phyloP scores from a whole-genome alignment of 2,797 vertebrate species.

The Atherinosoma microstoma region DNA sequence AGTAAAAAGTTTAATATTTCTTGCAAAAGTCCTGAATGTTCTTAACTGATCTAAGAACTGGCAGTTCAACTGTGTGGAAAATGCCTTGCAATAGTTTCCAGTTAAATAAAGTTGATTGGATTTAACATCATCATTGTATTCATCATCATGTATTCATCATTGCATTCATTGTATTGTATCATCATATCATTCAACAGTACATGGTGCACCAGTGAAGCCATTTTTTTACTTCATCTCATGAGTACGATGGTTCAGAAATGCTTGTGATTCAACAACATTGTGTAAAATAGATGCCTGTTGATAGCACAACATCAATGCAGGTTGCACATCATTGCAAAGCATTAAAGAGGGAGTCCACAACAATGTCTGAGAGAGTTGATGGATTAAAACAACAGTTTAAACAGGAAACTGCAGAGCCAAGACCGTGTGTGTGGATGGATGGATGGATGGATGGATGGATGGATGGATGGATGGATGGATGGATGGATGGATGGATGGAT shows the following conservation, averaged over 20 bases:
- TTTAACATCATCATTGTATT: background rate
- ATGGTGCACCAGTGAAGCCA: background rate
- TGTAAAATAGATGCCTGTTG: constrained; percentile 1
- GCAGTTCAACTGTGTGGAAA: background rate
- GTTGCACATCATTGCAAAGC: constrained; percentile 10
- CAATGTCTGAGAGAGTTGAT: constrained; percentile 56
- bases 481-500: constrained; percentile 16
- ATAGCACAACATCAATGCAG: constrained; percentile 4
- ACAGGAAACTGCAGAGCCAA: constrained; percentile 17
- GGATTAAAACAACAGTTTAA: constrained; percentile 48
- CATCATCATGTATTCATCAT: too few relatives aligned
- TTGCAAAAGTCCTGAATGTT: background rate
- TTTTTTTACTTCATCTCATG: background rate
- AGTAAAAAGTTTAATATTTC: background rate
- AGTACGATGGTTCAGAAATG: background rate
- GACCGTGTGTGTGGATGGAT: background rate
- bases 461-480: background rate
- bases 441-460: constrained; percentile 9
- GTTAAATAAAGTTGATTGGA: background rate
- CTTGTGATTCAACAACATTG: constrained; percentile 1
- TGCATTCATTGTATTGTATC: too few relatives aligned
- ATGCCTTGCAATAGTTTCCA: background rate
- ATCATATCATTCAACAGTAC: background rate
- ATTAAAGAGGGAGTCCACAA: constrained; percentile 33
- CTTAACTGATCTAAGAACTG: background rate